Evolutionary conservation across 2,797 vertebrate genomes (phyloP).

Genomic region (Lates japonicus): DNA sequence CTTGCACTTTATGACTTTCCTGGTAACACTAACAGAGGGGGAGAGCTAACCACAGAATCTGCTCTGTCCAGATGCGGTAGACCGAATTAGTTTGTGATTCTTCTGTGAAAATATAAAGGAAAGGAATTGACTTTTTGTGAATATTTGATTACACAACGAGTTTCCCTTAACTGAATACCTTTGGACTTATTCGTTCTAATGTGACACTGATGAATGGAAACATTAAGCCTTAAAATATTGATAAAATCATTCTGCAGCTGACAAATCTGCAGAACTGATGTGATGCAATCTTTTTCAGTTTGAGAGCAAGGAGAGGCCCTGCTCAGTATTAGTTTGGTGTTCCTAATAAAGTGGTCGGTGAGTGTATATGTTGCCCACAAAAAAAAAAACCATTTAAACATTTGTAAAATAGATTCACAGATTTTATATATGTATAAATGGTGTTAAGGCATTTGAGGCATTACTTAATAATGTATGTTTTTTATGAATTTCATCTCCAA

Average conservation of each 20-base stretch:
- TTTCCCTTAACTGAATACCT: neutral
- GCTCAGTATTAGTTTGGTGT: neutral
- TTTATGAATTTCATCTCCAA: neutral
- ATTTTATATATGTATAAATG: neutral
- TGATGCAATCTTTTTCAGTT: too few relatives aligned
- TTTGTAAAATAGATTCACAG: neutral
- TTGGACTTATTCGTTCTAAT: neutral
- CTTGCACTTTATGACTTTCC: conserved; percentile 1
- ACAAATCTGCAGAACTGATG: too few relatives aligned
- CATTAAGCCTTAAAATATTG: neutral
- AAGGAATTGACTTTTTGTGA: neutral
- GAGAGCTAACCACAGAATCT: neutral
- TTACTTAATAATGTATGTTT: neutral
- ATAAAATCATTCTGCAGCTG: neutral
- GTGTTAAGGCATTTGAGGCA: neutral
- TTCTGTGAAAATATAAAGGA: neutral
- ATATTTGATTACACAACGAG: neutral
- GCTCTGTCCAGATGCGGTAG: neutral
- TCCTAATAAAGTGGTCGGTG: neutral
- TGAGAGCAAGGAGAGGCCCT: neutral
- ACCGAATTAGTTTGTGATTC: neutral
- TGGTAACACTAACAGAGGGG: conserved; percentile 10
- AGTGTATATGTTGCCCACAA: neutral
- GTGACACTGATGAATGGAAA: neutral
- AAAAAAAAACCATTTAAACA: neutral